Percentiles rank a stretch among this genome's conserved stretches.
These are phyloP conservation scores for Chloropsis cyanopogon DNA, from an alignment of 2,113 vertebrate genomes.

Conservation along the genomic window DNA sequence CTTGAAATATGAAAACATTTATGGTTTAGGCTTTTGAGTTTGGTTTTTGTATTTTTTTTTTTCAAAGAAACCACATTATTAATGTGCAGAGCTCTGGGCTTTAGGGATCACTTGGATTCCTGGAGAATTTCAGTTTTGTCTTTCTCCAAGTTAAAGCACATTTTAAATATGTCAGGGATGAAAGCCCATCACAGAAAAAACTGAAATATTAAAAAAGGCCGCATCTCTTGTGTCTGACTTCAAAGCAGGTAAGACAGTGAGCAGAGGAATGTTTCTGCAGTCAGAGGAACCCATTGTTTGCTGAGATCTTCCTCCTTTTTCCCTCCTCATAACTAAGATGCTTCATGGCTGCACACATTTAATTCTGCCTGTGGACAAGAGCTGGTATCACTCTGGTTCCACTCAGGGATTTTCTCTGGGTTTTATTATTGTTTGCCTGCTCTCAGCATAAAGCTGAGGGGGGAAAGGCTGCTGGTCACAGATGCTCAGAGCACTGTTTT, in stretches of 20 bases:
- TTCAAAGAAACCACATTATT: conserved; percentile 65
- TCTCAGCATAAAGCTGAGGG: neutral
- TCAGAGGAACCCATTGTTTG: conserved; percentile 16
- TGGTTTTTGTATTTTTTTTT: neutral
- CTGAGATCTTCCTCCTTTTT: neutral
- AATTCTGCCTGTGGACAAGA: neutral
- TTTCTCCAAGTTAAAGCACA: conserved; percentile 57
- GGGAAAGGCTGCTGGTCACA: neutral
- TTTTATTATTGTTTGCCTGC: conserved; percentile 22
- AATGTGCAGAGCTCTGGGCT: conserved; percentile 71
- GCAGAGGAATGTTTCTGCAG: conserved; percentile 28
- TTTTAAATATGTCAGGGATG: conserved; percentile 67
- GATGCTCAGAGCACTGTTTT: conserved; percentile 55
- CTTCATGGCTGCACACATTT: neutral
- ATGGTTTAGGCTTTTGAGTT: neutral
- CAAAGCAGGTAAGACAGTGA: conserved; percentile 66
- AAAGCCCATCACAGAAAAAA: conserved; percentile 63
- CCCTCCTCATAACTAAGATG: neutral
- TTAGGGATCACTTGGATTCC: conserved; percentile 69
- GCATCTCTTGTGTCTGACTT: conserved; percentile 52
- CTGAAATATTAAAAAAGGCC: conserved; percentile 58
- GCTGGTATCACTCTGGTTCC: neutral
- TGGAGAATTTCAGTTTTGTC: conserved; percentile 53
- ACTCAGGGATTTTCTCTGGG: neutral
- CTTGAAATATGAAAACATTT: conserved; percentile 19